These are phyloP conservation scores for Stegastes partitus DNA, from an alignment of 2,113 vertebrate genomes.

Conservation along the genomic window DNA sequence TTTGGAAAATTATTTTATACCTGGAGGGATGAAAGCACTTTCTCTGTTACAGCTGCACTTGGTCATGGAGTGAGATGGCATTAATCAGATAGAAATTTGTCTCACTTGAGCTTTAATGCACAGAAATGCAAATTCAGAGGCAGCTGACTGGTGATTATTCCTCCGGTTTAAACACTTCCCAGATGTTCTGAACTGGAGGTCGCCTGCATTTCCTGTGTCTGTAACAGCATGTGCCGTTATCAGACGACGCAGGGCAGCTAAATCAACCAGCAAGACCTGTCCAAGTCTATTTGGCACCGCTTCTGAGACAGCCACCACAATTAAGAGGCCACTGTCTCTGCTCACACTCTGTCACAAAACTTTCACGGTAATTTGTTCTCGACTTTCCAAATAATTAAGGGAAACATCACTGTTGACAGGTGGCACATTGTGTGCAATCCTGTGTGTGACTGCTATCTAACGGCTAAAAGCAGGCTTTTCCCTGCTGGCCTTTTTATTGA, in stretches of 20 bases:
- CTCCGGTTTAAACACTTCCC: conserved; percentile 27
- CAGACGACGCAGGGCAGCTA: conserved; percentile 20
- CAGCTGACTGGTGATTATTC: conserved; percentile 4
- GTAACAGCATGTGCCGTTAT: conserved; percentile 33
- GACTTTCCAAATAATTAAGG: conserved; percentile 59
- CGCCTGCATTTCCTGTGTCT: conserved; percentile 26
- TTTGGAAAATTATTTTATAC: neutral
- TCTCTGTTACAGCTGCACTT: neutral
- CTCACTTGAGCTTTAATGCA: neutral
- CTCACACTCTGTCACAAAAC: conserved; percentile 35
- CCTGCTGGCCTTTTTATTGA: conserved; percentile 20
- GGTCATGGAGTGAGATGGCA: neutral
- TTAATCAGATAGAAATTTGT: neutral
- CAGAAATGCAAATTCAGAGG: conserved; percentile 12
- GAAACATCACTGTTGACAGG: conserved; percentile 54
- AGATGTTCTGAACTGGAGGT: conserved; percentile 44
- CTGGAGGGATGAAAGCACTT: too few species aligned
- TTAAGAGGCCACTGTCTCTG: conserved; percentile 45
- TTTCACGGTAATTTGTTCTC: conserved; percentile 56
- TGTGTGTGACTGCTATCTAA: neutral
- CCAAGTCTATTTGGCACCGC: conserved; percentile 39
- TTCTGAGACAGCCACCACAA: conserved; percentile 31
- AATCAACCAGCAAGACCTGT: conserved; percentile 51
- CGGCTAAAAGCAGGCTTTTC: conserved; percentile 10
- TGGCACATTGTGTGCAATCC: conserved; percentile 22